Percentiles rank a stretch among this genome's conserved stretches.
Evolutionary conservation across 1,140 invertebrate species (phyloP).

Genomic region (Hetaerina americana): DNA sequence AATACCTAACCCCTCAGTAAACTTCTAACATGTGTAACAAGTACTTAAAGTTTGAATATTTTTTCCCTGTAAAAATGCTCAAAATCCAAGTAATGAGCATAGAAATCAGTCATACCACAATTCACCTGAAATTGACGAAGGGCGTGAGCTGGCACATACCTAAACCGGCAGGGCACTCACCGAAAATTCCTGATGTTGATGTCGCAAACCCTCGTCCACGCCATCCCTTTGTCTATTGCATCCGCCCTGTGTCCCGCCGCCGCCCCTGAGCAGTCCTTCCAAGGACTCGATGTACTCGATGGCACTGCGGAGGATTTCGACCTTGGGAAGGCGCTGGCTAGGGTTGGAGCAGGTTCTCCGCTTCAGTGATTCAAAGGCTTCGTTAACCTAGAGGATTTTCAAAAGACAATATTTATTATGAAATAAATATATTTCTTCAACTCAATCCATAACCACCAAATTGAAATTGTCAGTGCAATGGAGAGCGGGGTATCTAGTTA

Average conservation of each 20-base stretch:
- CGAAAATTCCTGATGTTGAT: background rate
- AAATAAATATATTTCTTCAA: conserved; percentile 1
- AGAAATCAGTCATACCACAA: too few species aligned
- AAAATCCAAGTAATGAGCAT: too few species aligned
- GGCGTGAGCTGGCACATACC: too few species aligned
- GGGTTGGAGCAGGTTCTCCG: conserved; percentile 85
- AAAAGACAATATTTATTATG: conserved; percentile 8
- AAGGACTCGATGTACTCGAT: conserved; percentile 96
- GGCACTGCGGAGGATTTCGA: conserved; percentile 91
- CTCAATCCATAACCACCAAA: too few species aligned
- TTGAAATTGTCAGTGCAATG: too few species aligned
- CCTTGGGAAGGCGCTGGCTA: conserved; percentile 89
- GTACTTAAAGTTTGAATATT: too few species aligned
- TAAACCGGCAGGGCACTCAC: too few species aligned
- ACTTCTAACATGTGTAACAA: too few species aligned
- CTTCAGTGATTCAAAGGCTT: conserved; percentile 93
- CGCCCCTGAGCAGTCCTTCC: conserved; percentile 64
- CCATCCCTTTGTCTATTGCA: background rate
- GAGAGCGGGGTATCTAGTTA: too few species aligned
- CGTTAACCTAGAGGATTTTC: conserved; percentile 65
- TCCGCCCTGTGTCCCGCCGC: conserved; percentile 1
- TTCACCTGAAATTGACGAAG: too few species aligned
- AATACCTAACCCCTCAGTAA: too few species aligned
- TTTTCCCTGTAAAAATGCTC: too few species aligned
- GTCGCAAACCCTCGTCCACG: background rate